phyloP scores from a whole-genome alignment of 2,113 vertebrate species.

The Cyanoderma ruficeps region DNA sequence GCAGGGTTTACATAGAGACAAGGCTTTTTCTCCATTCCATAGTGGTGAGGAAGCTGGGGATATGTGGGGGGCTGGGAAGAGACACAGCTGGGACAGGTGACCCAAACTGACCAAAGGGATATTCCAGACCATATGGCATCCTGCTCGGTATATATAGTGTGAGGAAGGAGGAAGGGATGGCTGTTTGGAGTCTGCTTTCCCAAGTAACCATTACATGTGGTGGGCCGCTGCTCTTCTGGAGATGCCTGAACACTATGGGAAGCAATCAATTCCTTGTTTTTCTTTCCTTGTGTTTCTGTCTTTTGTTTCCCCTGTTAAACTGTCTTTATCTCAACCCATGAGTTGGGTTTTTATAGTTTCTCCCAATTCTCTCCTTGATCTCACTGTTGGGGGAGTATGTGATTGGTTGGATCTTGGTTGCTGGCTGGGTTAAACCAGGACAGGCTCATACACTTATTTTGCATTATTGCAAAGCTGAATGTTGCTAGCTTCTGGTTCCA shows the following conservation, averaged over 20 bases:
- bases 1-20: accelerated
- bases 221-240: background rate
- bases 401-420: background rate
- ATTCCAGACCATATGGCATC: background rate
- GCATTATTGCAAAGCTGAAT: background rate
- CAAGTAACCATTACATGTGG: background rate
- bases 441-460: background rate
- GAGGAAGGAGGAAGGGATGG: background rate
- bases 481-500: background rate
- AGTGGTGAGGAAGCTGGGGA: background rate
- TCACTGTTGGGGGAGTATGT: background rate
- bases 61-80: background rate
- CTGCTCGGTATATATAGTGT: background rate
- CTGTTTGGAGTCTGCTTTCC: background rate
- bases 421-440: background rate
- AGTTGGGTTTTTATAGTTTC: background rate
- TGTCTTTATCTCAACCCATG: background rate
- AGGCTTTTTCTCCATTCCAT: background rate
- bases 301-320: background rate
- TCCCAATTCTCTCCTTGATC: background rate
- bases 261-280: background rate
- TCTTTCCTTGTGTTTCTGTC: background rate
- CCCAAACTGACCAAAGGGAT: background rate
- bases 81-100: background rate
- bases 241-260: background rate